Conservation (phyloP, 2,113 vertebrate genomes). For the Argyrosomus japonicus region DNA sequence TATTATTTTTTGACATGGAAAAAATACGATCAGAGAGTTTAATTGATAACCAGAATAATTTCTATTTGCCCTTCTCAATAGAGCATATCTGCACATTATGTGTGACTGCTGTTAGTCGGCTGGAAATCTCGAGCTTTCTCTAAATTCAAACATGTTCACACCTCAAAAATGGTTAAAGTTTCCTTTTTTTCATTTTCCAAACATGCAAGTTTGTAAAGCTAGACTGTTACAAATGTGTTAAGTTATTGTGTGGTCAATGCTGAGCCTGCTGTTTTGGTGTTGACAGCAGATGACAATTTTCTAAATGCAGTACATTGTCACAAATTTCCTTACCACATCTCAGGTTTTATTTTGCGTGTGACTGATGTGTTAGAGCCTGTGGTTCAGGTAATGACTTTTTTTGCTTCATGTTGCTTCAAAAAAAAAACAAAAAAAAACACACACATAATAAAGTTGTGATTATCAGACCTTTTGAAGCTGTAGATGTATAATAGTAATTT, state of each 20-base stretch:
- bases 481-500: background rate
- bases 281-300: background rate
- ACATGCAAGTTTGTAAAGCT: background rate
- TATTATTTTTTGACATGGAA: background rate
- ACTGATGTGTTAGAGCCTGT: conserved; percentile 23
- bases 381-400: conserved; percentile 39
- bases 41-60: background rate
- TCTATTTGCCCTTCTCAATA: background rate
- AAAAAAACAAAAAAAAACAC: background rate
- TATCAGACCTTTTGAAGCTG: conserved; percentile 16
- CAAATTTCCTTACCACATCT: conserved; percentile 11
- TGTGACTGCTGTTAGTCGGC: background rate
- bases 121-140: background rate
- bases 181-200: background rate
- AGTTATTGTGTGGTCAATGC: background rate
- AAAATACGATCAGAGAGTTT: background rate
- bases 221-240: background rate
- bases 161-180: background rate
- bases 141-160: background rate
- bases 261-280: background rate
- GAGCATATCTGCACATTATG: background rate
- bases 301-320: background rate
- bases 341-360: background rate
- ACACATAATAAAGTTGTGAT: conserved; percentile 33
- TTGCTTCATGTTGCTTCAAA: conserved; percentile 30